Percentiles rank a stretch among this genome's conserved stretches.
phyloP scores from a whole-genome alignment of 1,140 invertebrate species.

The Aphaenogaster floridana region DNA sequence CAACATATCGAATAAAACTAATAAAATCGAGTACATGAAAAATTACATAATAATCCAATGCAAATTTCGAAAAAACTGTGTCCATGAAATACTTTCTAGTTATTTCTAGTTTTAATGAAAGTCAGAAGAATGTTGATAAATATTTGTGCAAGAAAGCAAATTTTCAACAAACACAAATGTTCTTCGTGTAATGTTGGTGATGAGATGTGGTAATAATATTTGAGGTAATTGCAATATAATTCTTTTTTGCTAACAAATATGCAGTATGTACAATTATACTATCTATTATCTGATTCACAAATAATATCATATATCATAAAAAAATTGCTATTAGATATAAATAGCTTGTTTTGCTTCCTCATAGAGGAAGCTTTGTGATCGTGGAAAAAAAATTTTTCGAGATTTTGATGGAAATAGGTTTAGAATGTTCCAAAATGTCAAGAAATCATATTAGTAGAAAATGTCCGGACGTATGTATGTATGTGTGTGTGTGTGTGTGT shows the following conservation, averaged over 20 bases:
- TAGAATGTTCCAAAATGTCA: too few relatives aligned
- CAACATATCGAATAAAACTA: not conserved
- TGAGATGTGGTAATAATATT: not conserved
- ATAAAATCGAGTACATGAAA: not conserved
- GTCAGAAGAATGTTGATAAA: not conserved
- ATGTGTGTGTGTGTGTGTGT: too few relatives aligned
- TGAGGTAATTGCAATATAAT: not conserved
- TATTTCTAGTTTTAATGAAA: constrained; percentile 12
- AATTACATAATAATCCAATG: not conserved
- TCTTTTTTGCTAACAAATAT: not conserved
- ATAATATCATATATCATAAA: not conserved
- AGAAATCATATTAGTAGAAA: too few relatives aligned
- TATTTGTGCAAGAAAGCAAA: not conserved
- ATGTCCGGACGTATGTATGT: too few relatives aligned
- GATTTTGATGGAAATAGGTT: too few relatives aligned
- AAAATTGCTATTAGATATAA: not conserved
- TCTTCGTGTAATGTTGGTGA: not conserved
- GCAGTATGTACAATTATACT: not conserved
- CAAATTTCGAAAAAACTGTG: not conserved
- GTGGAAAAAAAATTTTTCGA: too few relatives aligned
- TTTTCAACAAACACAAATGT: not conserved
- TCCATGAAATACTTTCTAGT: not conserved
- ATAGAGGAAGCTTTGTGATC: too few relatives aligned
- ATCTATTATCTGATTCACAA: not conserved
- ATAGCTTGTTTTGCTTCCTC: not conserved